Evolutionary conservation across 2,888 invertebrate species (phyloP), one percentile per base, ranked within the genome.

Genomic region (Drosophila anceps): DNA sequence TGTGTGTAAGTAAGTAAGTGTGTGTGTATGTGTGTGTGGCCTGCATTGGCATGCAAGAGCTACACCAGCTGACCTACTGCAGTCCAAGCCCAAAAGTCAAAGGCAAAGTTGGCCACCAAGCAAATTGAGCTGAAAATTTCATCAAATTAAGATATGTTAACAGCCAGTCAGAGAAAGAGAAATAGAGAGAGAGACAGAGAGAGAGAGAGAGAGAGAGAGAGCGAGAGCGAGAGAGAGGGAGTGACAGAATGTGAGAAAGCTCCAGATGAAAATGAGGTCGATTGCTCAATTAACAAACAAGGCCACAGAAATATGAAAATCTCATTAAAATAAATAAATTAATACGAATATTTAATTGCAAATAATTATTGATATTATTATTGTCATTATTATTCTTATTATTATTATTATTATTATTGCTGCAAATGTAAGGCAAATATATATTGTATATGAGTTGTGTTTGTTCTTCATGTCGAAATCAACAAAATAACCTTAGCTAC

Each of bases 81-180:
- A 60, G 51, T 31, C 27, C 41, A 37, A 31, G 31, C 37, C 44
- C 41, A 35, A 70, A 53, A 69, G 69, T 70, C 69, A 69, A 69
- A 69, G 70, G 53, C 44, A 69, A 59, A 50, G 39, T 50, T 68
- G 69, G 33, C 35, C 41, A 50, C 18, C 13, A 35, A 43, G 48
- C 58, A 31, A 68, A 48, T 68, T 57, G 20, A 48, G 33, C n/a
- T 55, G 20, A 15, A 44, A 37, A 67, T 67, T 33, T 33, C 46
- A 57, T 46, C 55, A 39, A 46, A 67, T 67, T 57, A 18, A 57
- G 55, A 39, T 55, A 48, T 44, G 15, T 31, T 24, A 18, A 20
- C 39, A 39, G 27, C 8, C 24, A 39, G 18, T n/a, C n/a, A n/a
- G n/a, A n/a, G 39, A 29, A 7, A 7, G 13, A 44, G 10, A 15